Evolutionary conservation across 92 coral and sea anemone genomes (phyloP).

Genomic region (Muricea muricata): DNA sequence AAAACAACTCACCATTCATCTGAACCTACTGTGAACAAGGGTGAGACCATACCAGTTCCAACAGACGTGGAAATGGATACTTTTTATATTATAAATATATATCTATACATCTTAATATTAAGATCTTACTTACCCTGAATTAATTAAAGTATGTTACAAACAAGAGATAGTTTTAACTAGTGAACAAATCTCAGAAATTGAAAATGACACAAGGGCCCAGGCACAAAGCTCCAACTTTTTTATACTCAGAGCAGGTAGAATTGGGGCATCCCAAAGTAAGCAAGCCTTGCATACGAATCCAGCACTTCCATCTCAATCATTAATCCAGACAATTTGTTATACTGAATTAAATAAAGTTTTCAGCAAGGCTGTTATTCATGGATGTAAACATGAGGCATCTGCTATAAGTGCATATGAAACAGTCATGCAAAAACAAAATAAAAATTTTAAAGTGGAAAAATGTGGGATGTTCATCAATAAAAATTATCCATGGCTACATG

Average conservation of each 20-base stretch:
- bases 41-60: too few species aligned
- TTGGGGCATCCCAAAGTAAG: conserved; percentile 48
- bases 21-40: conserved; percentile 26
- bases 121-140: too few species aligned
- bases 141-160: too few species aligned
- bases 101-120: too few species aligned
- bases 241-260: conserved; percentile 66
- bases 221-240: conserved; percentile 40
- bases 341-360: conserved; percentile 10
- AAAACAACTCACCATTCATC: conserved; percentile 1
- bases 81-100: too few species aligned
- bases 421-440: conserved; percentile 28
- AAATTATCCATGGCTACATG: conserved; percentile 68
- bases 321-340: background rate
- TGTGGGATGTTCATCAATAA: conserved; percentile 68
- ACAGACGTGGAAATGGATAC: too few species aligned
- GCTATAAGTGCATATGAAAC: conserved; percentile 51
- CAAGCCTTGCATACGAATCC: too few species aligned
- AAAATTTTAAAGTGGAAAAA: conserved; percentile 55
- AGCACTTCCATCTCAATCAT: too few species aligned
- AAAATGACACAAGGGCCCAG: conserved; percentile 47
- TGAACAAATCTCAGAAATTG: conserved; percentile 44
- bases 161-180: background rate
- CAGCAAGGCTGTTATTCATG: conserved; percentile 48
- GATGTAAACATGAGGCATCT: conserved; percentile 37